These are phyloP conservation scores for Eubasilissa regina DNA, from an alignment of 1,140 invertebrate species.

Conservation along the genomic window DNA sequence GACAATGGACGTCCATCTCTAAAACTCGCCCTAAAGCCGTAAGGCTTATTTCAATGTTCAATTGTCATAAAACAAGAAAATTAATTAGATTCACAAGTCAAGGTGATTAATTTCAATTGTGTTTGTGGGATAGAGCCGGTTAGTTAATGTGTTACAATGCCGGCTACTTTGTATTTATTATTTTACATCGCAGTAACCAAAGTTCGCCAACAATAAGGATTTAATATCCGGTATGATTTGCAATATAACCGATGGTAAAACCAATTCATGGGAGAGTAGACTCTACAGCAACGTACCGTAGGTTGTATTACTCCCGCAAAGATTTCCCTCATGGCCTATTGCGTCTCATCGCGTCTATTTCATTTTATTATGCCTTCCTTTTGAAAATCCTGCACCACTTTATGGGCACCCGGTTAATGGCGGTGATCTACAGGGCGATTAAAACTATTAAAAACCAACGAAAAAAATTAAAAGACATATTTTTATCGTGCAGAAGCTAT, in stretches of 20 bases:
- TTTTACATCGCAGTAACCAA: not conserved
- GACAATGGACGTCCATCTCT: no score
- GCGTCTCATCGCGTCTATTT: not conserved
- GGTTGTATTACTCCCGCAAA: not conserved
- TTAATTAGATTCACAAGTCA: no score
- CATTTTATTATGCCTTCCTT: constrained; percentile 3
- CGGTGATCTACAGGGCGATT: not conserved
- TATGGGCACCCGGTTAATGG: not conserved
- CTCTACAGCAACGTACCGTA: not conserved
- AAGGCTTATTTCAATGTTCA: no score
- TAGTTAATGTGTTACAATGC: no score
- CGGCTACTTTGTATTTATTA: no score
- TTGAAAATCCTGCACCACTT: not conserved
- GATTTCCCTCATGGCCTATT: constrained; percentile 2
- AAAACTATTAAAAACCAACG: no score
- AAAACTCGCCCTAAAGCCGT: no score
- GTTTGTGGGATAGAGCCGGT: no score
- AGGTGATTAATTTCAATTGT: no score
- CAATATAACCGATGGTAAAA: not conserved
- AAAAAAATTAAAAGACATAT: no score
- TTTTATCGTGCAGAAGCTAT: no score
- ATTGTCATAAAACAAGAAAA: no score
- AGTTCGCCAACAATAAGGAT: not conserved
- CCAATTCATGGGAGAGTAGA: not conserved
- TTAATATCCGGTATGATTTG: not conserved